phyloP scores from a whole-genome alignment of 1,140 invertebrate species.

The Philotrypesis tridentata region DNA sequence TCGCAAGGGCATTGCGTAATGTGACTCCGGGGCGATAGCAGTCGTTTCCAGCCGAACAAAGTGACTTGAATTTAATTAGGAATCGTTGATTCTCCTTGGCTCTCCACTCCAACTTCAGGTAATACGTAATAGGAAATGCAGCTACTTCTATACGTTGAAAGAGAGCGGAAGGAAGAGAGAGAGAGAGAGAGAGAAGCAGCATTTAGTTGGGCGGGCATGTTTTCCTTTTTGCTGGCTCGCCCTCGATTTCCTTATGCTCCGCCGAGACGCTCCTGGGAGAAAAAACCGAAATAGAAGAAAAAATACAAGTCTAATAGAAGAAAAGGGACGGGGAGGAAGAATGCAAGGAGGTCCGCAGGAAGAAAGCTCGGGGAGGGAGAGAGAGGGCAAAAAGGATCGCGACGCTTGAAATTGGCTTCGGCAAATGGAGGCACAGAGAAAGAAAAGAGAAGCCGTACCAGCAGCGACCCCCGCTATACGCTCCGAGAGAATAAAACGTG shows the following conservation, averaged over 20 bases:
- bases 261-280: background rate
- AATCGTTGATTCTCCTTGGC: background rate
- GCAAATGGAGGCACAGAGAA: slow-evolving; percentile 35
- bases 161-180: no score
- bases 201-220: background rate
- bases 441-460: slow-evolving; percentile 7
- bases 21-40: background rate
- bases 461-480: background rate
- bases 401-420: slow-evolving; percentile 45
- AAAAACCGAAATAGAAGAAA: background rate
- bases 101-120: no score
- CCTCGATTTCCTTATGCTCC: background rate
- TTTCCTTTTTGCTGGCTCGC: background rate
- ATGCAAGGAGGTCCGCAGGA: background rate
- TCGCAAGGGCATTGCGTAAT: background rate
- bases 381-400: slow-evolving; percentile 28
- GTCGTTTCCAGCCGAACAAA: no score
- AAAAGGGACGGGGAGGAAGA: background rate
- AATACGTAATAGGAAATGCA: no score
- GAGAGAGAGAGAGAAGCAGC: no score
- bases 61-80: background rate
- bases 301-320: slow-evolving; percentile 11
- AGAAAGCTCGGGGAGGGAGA: background rate
- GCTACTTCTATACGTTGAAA: no score
- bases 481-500: background rate